These are phyloP conservation scores for Philereme transversata DNA, from an alignment of 2,888 invertebrate genomes.

Conservation along the genomic window DNA sequence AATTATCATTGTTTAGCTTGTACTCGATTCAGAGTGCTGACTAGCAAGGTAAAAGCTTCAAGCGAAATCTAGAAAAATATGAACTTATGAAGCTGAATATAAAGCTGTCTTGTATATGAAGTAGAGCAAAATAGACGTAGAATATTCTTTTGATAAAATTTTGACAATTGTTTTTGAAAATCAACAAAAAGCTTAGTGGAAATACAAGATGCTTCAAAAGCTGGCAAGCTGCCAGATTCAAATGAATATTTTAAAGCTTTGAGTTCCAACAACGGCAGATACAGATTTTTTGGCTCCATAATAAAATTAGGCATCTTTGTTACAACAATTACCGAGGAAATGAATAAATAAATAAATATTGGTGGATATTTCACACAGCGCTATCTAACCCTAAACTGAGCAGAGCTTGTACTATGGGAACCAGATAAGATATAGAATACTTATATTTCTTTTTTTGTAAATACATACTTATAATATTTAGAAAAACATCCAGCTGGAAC, in stretches of 20 bases:
- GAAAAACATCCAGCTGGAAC: no score
- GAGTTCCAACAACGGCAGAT: slow-evolving; percentile 29
- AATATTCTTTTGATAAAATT: slow-evolving; percentile 1
- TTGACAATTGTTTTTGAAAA: slow-evolving; percentile 13
- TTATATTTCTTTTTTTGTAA: no score
- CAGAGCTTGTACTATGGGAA: no score
- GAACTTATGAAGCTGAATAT: not conserved
- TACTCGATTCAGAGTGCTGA: slow-evolving; percentile 37
- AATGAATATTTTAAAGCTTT: slow-evolving; percentile 48
- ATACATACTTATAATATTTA: no score
- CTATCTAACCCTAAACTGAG: no score
- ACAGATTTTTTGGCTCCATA: not conserved
- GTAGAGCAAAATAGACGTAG: not conserved
- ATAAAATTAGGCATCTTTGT: no score
- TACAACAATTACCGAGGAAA: no score
- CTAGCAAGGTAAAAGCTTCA: slow-evolving; percentile 30
- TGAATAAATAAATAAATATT: no score
- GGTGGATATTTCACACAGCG: no score
- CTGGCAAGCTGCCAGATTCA: slow-evolving; percentile 51
- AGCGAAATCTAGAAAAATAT: slow-evolving; percentile 6
- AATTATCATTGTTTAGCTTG: slow-evolving; percentile 74
- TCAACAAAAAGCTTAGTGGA: slow-evolving; percentile 16
- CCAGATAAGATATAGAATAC: no score
- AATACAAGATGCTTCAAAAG: slow-evolving; percentile 45
- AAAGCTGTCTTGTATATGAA: not conserved